Evolutionary conservation across 2,113 vertebrate genomes (phyloP).

Genomic region (Sciurus niger): DNA sequence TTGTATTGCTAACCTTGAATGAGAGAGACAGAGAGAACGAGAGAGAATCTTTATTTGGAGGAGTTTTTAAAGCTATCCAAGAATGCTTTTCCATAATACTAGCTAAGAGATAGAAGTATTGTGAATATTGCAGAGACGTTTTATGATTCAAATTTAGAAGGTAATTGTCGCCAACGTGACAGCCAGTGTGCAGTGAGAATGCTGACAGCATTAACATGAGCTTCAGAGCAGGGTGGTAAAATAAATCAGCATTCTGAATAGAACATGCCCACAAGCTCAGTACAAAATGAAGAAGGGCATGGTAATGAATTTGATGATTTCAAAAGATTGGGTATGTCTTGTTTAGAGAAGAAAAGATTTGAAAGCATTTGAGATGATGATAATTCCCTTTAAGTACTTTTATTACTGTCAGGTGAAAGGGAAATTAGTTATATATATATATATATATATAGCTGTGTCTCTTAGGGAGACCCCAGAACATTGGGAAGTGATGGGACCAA

Average conservation of each 20-base stretch:
- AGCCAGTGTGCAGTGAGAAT: fast-evolving
- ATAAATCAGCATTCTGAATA: not conserved
- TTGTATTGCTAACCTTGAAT: not conserved
- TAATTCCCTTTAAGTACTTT: not conserved
- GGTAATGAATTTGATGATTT: not conserved
- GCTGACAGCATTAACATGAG: not conserved
- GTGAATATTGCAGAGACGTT: not conserved
- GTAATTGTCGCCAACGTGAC: not conserved
- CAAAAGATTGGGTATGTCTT: not conserved
- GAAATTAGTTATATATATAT: not conserved
- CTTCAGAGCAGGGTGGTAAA: not conserved
- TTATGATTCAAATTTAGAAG: not conserved
- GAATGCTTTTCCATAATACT: not conserved
- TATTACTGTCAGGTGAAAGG: not conserved
- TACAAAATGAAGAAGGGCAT: not conserved
- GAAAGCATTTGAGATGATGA: not conserved
- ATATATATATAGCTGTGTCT: not conserved
- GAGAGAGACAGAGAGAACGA: not conserved
- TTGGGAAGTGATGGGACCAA: not conserved
- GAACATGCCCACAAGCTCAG: not conserved
- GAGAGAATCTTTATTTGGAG: not conserved
- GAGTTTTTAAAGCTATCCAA: not conserved
- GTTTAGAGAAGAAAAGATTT: not conserved
- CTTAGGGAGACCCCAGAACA: not conserved
- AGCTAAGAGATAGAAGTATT: not conserved